Evolutionary conservation across 2,113 vertebrate species (phyloP).

Genomic region (Peromyscus polionotus): DNA sequence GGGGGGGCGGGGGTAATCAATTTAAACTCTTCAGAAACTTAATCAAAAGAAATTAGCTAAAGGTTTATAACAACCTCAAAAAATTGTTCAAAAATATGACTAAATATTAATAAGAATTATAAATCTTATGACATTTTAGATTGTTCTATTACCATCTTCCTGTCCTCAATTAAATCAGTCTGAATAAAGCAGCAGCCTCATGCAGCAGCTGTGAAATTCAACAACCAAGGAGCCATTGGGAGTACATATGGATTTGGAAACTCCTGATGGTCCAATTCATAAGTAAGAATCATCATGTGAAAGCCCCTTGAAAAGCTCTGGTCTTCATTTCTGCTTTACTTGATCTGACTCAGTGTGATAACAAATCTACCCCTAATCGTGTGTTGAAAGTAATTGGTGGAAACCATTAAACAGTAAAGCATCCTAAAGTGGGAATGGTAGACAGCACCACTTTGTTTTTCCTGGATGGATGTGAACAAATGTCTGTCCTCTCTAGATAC

Average conservation of each 20-base stretch:
- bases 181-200: neutral
- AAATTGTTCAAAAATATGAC: neutral
- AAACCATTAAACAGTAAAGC: neutral
- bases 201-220: neutral
- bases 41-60: slow-evolving; percentile 8
- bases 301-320: neutral
- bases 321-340: neutral
- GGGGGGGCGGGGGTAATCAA: neutral
- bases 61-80: neutral
- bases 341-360: neutral
- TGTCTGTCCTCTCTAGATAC: neutral
- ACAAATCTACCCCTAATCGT: neutral
- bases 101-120: neutral
- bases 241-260: neutral
- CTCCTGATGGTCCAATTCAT: neutral
- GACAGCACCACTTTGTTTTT: neutral
- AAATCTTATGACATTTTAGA: neutral
- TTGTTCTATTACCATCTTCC: neutral
- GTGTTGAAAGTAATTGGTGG: neutral
- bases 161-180: neutral
- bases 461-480: no score
- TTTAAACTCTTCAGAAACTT: neutral
- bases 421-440: neutral
- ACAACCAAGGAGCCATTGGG: neutral
- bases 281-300: neutral